Evolutionary conservation across 2,113 vertebrate genomes (phyloP), one percentile per base, ranked within the genome.

Genomic region (Microtus oregoni): DNA sequence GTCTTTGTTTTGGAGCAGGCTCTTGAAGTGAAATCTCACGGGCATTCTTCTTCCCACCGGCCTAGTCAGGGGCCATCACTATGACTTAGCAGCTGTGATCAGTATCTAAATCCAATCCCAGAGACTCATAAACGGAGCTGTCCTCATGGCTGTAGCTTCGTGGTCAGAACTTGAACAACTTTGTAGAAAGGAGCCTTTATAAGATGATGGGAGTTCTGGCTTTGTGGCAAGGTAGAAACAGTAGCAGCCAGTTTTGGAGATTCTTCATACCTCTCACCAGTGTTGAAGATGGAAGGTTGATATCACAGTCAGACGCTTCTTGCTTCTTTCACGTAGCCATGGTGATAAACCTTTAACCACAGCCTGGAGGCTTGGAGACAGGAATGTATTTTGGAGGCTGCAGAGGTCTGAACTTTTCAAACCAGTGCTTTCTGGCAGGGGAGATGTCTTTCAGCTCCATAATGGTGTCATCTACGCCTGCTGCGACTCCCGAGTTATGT

Each of bases 121-220:
- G 95, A 99, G 99, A 85, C 99, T 99, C 99, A 99, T 99, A 98
- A 99, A 99, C 98, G 99, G 99, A 76, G 99, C 99, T 97, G 99
- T 99, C 99, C 99, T 99, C 99, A 99, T 99, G 81, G 99, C 99
- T 0, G 99, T 99, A 75, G 99, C 99, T 96, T 99, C 99, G 1
- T 99, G 99, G 97, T 99, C 99, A 0, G 99, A 99, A 96, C 99
- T 99, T 2, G 99, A 99, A 1, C 99, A 99, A 83, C 98, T 99
- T 95, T 99, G 98, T 72, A 99, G 98, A 98, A 99, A 99, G 15
- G 99, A 99, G 96, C 99, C 99, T 99, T 89, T 85, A 28, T 85
- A 65, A 65, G 26, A 44, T 85, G 38, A 30, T 44, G 15, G 58
- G 63, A 65, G 38, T 26, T 83, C 13, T 61, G 58, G 35, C 58